A percentile compares a stretch with the other conserved stretches of the same genome.
Conservation (phyloP, 1,140 invertebrate genomes). For the Zophobas morio region DNA sequence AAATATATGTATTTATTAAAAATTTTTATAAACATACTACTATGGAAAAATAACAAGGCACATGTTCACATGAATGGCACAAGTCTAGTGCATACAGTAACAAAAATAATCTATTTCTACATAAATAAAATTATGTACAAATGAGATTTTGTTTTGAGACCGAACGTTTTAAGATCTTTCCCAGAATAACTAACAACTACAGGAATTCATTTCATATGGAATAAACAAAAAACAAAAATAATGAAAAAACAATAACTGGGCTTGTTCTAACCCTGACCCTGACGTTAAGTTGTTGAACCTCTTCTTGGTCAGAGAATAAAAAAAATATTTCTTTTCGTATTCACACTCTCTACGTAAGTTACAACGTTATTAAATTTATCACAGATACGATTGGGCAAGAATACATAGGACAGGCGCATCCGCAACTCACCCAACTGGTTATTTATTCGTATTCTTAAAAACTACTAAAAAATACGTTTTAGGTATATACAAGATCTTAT, state of each 20-base stretch:
- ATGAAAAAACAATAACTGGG: conserved; percentile 50
- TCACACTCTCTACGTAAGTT: conserved; percentile 31
- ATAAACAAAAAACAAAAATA: conserved; percentile 49
- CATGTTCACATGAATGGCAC: conserved; percentile 61
- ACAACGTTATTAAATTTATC: conserved; percentile 58
- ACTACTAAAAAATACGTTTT: conserved; percentile 37
- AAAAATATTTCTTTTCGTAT: conserved; percentile 48
- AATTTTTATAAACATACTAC: conserved; percentile 58
- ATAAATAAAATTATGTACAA: conserved; percentile 47
- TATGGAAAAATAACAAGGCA: conserved; percentile 60
- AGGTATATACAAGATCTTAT: conserved; percentile 51
- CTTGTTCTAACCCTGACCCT: conserved; percentile 13
- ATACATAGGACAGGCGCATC: conserved; percentile 59
- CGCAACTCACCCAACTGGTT: conserved; percentile 56
- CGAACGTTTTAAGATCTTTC: conserved; percentile 29
- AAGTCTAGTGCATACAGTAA: conserved; percentile 57
- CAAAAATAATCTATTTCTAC: conserved; percentile 52
- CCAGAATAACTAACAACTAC: conserved; percentile 41
- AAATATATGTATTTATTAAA: conserved; percentile 60
- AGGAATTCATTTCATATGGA: conserved; percentile 42
- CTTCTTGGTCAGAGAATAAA: conserved; percentile 4
- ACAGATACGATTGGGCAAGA: conserved; percentile 63
- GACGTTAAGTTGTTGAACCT: conserved; percentile 13
- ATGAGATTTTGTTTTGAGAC: conserved; percentile 39
- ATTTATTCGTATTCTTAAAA: conserved; percentile 19